Base-by-base conservation (phyloP, 2,888 invertebrate species). In the Leptopilina myrica region DNA sequence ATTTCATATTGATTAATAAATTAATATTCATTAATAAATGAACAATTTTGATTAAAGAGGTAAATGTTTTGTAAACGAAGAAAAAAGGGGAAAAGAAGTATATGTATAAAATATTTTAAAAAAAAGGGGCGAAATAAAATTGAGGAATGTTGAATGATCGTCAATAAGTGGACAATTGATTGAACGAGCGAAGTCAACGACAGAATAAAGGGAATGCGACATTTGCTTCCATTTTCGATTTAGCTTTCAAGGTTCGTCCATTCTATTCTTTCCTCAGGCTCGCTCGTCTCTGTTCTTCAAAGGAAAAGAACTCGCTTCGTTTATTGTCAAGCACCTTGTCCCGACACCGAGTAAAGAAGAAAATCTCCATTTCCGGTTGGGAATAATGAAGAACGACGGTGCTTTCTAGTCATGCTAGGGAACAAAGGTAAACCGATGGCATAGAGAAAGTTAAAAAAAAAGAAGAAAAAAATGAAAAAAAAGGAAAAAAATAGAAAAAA, bases 331-430 rank as follows among this genome's bases (percentile, higher is more conserved):
- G 56, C 73, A 73, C 53, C 56, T 73, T 56, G 73, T 73, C 56
- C 33, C 73, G 56, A 73, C 73, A 73, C 73, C 53, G 53, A 73
- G 73, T 33, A 73, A 73, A 56, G 73, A 53, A 73, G 73, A 73
- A 73, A 73, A 73, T 53, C 73, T 56, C 73, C 53, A 73, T 73
- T 73, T 73, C 73, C 73, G 73, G 53, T 73, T 56, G 14, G 56
- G n/a, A 73, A 73, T 73, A 73, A 73, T 56, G 73, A 73, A 56
- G 73, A 73, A 73, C 56, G 73, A 73, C 33, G 53, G n/a, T 40
- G 33, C 73, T 73, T 56, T 56, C 73, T 56, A 26, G 69, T 53
- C 53, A 26, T 69, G 56, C 33, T n/a, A 9, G 26, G 53, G 53
- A 73, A 73, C 73, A 73, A 73, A 73, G 56, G 73, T 56, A 49